Percentiles rank a stretch among this genome's conserved stretches.
phyloP scores from a whole-genome alignment of 2,888 invertebrate species.

The Drosophila rellima region DNA sequence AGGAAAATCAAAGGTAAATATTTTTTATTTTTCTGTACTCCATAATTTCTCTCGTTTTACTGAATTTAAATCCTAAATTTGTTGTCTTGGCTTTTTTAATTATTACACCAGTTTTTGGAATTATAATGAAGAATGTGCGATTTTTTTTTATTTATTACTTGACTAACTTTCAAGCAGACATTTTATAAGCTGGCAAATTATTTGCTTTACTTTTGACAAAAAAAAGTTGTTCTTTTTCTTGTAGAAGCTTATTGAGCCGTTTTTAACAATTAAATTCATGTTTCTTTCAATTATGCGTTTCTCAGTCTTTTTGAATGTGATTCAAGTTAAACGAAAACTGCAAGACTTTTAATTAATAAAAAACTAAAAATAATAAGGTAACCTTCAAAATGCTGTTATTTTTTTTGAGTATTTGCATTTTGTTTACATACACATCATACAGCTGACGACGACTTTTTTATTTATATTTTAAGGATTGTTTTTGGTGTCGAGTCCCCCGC shows the following conservation, averaged over 20 bases:
- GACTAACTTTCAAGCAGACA: not conserved
- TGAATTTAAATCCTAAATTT: too few species aligned
- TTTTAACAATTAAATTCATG: conserved; percentile 36
- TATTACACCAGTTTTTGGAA: too few species aligned
- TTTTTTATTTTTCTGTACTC: too few species aligned
- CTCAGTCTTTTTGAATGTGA: conserved; percentile 39
- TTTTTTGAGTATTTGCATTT: conserved; percentile 41
- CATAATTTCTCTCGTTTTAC: too few species aligned
- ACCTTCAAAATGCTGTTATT: conserved; percentile 54
- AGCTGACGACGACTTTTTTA: conserved; percentile 38
- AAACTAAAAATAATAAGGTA: conserved; percentile 67
- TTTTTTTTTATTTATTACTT: not conserved
- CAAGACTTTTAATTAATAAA: conserved; percentile 58
- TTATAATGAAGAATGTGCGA: not conserved
- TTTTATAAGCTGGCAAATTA: not conserved
- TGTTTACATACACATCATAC: conserved; percentile 60
- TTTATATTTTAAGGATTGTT: conserved; percentile 30
- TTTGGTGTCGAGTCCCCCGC: conserved; percentile 33
- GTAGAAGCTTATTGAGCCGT: conserved; percentile 32
- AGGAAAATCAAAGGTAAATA: too few species aligned
- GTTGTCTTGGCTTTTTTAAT: too few species aligned
- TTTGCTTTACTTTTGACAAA: not conserved
- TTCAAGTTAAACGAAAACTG: conserved; percentile 59
- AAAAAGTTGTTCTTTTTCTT: conserved; percentile 15
- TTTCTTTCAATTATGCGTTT: conserved; percentile 38